Percentiles rank a stretch among this genome's conserved stretches.
Evolutionary conservation across 2,888 invertebrate genomes (phyloP).

Genomic region (Thera obeliscata): DNA sequence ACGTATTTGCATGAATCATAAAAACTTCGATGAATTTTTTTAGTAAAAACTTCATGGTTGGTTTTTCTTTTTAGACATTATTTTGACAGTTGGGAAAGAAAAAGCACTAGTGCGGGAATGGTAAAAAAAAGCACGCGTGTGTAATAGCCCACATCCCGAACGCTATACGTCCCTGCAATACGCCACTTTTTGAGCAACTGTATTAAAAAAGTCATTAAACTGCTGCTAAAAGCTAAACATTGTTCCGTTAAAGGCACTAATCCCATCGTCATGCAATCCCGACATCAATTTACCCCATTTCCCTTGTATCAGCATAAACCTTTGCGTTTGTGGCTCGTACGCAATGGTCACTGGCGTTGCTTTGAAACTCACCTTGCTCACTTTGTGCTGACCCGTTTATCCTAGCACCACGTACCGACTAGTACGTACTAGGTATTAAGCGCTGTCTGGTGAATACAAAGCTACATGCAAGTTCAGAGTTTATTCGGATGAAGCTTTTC

Average conservation of each 20-base stretch:
- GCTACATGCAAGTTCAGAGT: background rate
- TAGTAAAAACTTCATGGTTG: too few species aligned
- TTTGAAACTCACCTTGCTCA: conserved; percentile 19
- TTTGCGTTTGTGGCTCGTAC: conserved; percentile 14
- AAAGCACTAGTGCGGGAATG: too few species aligned
- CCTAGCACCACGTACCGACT: conserved; percentile 2
- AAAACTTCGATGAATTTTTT: too few species aligned
- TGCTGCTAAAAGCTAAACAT: background rate
- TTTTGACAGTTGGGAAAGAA: too few species aligned
- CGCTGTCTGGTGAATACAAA: conserved; percentile 2
- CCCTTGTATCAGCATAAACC: conserved; percentile 7
- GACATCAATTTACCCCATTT: conserved; percentile 12
- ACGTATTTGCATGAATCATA: too few species aligned
- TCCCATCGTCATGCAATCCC: conserved; percentile 1
- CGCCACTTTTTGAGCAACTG: too few species aligned
- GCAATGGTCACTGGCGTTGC: conserved; percentile 18
- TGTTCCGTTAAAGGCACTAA: background rate
- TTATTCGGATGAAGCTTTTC: background rate
- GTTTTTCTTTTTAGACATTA: too few species aligned
- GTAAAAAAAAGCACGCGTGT: too few species aligned
- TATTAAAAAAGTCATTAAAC: too few species aligned
- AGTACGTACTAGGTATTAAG: background rate
- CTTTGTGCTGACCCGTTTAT: conserved; percentile 19
- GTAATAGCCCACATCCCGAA: too few species aligned
- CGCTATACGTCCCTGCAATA: too few species aligned